Evolutionary conservation across 2,888 invertebrate genomes (phyloP).

Genomic region (Limnephilus rhombicus): DNA sequence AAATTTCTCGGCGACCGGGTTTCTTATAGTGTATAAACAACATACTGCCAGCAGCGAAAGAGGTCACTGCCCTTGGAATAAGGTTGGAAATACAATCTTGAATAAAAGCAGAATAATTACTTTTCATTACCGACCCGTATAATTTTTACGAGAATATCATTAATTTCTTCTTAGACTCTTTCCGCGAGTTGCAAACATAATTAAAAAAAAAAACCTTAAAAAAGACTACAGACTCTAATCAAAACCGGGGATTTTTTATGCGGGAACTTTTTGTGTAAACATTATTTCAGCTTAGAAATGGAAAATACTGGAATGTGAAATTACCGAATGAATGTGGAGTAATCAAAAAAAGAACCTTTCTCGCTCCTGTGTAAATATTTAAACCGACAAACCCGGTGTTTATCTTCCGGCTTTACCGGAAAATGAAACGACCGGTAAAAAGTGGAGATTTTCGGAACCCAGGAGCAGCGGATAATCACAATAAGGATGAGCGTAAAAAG

Average conservation of each 20-base stretch:
- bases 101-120: not conserved
- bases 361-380: conserved; percentile 44
- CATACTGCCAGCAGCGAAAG: not conserved
- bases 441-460: conserved; percentile 3
- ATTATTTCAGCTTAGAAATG: not conserved
- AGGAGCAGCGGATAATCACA: not conserved
- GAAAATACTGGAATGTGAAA: not conserved
- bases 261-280: not conserved
- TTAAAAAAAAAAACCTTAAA: not conserved
- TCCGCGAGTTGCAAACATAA: not conserved
- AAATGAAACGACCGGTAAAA: conserved; percentile 13
- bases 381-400: conserved; percentile 51
- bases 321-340: not conserved
- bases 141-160: not conserved
- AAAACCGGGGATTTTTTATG: not conserved
- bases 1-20: no score
- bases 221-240: not conserved
- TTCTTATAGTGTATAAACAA: not conserved
- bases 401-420: conserved; percentile 32
- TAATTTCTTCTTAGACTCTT: not conserved
- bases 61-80: not conserved
- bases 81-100: not conserved
- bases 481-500: conserved; percentile 9
- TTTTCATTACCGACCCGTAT: not conserved
- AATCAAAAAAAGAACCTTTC: not conserved